Evolutionary conservation across 2,113 vertebrate genomes (phyloP).

Genomic region (Anarrhichthys ocellatus): DNA sequence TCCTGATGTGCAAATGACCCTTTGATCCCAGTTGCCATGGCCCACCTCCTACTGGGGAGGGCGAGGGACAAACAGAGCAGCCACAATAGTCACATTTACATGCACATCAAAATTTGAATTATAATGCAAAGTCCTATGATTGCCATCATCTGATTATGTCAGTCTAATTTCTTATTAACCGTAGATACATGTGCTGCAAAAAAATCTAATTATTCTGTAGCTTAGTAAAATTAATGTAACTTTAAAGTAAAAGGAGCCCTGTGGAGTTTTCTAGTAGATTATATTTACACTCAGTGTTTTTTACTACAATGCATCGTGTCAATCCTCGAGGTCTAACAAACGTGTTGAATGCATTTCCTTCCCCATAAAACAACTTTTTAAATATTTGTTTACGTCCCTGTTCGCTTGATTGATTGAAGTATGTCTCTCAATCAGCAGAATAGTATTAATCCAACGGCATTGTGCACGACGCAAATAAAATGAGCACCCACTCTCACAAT

Average conservation of each 20-base stretch:
- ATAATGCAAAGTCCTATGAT: constrained; percentile 9
- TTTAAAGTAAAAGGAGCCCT: not conserved
- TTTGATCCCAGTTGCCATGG: constrained; percentile 74
- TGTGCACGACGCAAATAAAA: not conserved
- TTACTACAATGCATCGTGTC: not conserved
- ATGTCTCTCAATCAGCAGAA: not conserved
- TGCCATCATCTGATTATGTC: constrained; percentile 5
- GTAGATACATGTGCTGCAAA: not conserved
- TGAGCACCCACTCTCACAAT: not conserved
- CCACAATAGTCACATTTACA: constrained; percentile 59
- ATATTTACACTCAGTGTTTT: not conserved
- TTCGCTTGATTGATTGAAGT: not conserved
- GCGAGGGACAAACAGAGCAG: constrained; percentile 38
- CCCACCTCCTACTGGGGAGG: constrained; percentile 18
- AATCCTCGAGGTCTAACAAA: not conserved
- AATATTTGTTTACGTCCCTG: not conserved
- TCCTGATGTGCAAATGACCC: constrained; percentile 79
- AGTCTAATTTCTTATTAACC: not conserved
- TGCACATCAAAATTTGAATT: constrained; percentile 47
- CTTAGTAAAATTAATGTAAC: not conserved
- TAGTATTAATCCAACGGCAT: not conserved
- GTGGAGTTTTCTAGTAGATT: not conserved
- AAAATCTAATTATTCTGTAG: too few relatives aligned
- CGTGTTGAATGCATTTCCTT: not conserved
- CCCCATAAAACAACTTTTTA: not conserved